Conservation (phyloP, 2,888 invertebrate genomes). For the Suillia variegata region DNA sequence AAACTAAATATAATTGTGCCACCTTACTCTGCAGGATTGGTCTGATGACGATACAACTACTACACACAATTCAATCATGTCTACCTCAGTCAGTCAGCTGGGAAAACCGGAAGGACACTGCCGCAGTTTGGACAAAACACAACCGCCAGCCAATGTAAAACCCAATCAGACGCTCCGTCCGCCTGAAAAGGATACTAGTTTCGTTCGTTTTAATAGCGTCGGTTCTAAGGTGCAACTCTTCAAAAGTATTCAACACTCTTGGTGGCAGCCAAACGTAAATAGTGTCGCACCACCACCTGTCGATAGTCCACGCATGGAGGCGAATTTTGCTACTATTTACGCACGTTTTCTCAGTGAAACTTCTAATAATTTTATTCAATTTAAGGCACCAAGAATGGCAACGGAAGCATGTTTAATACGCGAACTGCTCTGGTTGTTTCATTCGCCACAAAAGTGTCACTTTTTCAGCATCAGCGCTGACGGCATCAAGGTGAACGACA, state of each 20-base stretch:
- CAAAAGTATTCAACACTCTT: conserved; percentile 58
- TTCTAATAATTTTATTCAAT: conserved; percentile 35
- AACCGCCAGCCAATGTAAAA: too few species aligned
- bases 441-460: conserved; percentile 46
- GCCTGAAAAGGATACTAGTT: conserved; percentile 38
- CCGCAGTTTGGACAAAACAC: too few species aligned
- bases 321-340: conserved; percentile 61
- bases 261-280: conserved; percentile 57
- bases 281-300: conserved; percentile 43
- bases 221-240: conserved; percentile 51
- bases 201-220: conserved; percentile 35
- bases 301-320: conserved; percentile 48
- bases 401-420: conserved; percentile 54
- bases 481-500: conserved; percentile 37
- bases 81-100: too few species aligned
- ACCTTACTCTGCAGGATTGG: conserved; percentile 55
- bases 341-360: conserved; percentile 40
- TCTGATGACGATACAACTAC: conserved; percentile 48
- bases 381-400: conserved; percentile 41
- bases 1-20: too few species aligned
- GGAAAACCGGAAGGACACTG: too few species aligned
- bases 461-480: conserved; percentile 43
- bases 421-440: conserved; percentile 60
- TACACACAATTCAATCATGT: too few species aligned
- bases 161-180: too few species aligned